Evolutionary conservation across 2,888 invertebrate genomes (phyloP).

Genomic region (Boloria selene): DNA sequence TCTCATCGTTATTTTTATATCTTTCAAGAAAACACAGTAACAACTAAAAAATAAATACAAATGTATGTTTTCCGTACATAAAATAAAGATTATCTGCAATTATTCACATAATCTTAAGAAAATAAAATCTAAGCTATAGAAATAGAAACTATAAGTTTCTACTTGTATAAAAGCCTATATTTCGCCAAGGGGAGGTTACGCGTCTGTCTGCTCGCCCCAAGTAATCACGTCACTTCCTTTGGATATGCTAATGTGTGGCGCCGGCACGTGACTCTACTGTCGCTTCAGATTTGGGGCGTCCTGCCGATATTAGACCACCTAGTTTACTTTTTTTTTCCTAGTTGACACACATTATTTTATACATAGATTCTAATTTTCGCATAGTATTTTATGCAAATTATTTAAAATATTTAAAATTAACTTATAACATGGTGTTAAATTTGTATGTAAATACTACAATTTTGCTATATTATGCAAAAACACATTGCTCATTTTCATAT

Average conservation of each 20-base stretch:
- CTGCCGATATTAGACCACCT: conserved; percentile 14
- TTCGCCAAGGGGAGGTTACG: conserved; percentile 22
- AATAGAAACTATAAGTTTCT: neutral
- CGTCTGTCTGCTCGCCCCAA: conserved; percentile 36
- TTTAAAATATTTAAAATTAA: too few relatives aligned
- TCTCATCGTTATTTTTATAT: too few relatives aligned
- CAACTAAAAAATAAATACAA: too few relatives aligned
- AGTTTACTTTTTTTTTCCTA: neutral
- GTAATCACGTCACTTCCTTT: conserved; percentile 47
- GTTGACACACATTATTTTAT: neutral
- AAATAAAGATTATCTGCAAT: neutral
- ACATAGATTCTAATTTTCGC: neutral
- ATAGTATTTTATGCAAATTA: neutral
- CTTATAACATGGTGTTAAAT: too few relatives aligned
- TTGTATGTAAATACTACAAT: too few relatives aligned
- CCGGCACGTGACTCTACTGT: conserved; percentile 60
- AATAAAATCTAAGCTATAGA: neutral
- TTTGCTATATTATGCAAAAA: too few relatives aligned
- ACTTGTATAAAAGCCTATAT: conserved; percentile 1
- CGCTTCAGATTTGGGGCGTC: conserved; percentile 26
- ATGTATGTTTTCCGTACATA: too few relatives aligned
- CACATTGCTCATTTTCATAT: too few relatives aligned
- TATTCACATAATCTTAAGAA: neutral
- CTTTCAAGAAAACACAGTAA: too few relatives aligned
- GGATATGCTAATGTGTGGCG: conserved; percentile 65